These are phyloP conservation scores for Macrophya annulata DNA, from an alignment of 2,888 invertebrate species.

Conservation along the genomic window DNA sequence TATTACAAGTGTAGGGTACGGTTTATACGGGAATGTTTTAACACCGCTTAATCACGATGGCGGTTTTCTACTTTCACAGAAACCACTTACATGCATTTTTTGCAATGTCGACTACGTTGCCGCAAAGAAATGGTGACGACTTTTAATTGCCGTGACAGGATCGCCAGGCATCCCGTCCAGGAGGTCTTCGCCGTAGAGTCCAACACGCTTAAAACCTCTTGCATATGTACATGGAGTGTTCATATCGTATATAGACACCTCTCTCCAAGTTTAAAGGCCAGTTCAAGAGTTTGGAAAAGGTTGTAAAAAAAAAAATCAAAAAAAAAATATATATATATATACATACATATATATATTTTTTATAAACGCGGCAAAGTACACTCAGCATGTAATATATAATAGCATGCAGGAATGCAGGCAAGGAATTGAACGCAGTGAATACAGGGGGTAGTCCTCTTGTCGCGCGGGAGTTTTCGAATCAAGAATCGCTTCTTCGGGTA, in stretches of 20 bases:
- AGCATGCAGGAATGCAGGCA: conserved; percentile 77
- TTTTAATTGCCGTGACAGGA: conserved; percentile 53
- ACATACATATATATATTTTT: too few relatives aligned
- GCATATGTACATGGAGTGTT: neutral
- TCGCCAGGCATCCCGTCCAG: conserved; percentile 49
- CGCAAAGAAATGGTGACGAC: conserved; percentile 45
- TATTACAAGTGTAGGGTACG: neutral
- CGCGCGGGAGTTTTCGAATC: conserved; percentile 44
- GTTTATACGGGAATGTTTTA: conserved; percentile 22
- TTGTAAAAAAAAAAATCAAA: neutral
- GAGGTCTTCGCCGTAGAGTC: conserved; percentile 5
- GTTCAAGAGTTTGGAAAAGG: neutral
- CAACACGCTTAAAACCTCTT: neutral
- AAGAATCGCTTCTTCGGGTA: neutral
- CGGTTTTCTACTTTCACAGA: conserved; percentile 47
- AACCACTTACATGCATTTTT: conserved; percentile 41
- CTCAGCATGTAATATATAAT: conserved; percentile 73
- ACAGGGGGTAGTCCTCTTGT: conserved; percentile 60
- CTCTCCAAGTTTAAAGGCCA: neutral
- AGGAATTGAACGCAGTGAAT: conserved; percentile 71
- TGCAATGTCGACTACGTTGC: neutral
- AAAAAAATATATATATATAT: too few relatives aligned
- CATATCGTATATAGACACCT: conserved; percentile 3
- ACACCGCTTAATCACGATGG: conserved; percentile 20
- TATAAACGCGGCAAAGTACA: conserved; percentile 8